Evolutionary conservation across 2,888 invertebrate species (phyloP).

Genomic region (Agriotes lineatus): DNA sequence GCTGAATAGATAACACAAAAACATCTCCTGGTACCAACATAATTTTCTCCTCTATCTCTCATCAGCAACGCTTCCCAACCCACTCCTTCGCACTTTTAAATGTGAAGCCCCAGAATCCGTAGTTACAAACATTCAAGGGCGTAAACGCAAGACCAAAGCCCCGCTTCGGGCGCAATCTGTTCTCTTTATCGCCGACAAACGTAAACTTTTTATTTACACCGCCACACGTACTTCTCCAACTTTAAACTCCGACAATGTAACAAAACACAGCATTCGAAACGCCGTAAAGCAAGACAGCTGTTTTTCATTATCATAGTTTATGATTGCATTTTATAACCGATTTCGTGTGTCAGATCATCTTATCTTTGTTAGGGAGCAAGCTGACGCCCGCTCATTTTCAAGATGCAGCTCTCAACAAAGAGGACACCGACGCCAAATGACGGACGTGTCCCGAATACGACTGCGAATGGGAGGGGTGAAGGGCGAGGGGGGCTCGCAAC

Average conservation of each 20-base stretch:
- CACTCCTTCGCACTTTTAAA: too few species aligned
- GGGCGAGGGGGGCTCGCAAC: conserved; percentile 34
- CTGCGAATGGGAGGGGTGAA: conserved; percentile 36
- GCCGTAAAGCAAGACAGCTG: not conserved
- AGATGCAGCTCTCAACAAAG: conserved; percentile 48
- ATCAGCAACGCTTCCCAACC: too few species aligned
- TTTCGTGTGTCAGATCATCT: conserved; percentile 33
- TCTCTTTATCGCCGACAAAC: not conserved
- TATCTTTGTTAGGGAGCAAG: conserved; percentile 47
- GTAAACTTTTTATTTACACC: not conserved
- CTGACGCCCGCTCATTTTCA: conserved; percentile 53
- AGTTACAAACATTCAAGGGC: not conserved
- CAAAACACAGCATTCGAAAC: not conserved
- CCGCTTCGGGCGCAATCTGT: not conserved
- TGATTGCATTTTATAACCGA: conserved; percentile 21
- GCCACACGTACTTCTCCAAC: too few species aligned
- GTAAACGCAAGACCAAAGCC: not conserved
- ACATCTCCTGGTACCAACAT: too few species aligned
- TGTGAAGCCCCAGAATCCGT: too few species aligned
- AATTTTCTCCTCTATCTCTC: too few species aligned
- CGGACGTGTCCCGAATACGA: conserved; percentile 54
- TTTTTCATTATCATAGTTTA: conserved; percentile 16
- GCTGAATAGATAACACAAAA: too few species aligned
- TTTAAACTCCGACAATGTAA: not conserved
- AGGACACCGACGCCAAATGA: conserved; percentile 55